Evolutionary conservation across 2,113 vertebrate species (phyloP).

Genomic region (Spilogale gracilis): DNA sequence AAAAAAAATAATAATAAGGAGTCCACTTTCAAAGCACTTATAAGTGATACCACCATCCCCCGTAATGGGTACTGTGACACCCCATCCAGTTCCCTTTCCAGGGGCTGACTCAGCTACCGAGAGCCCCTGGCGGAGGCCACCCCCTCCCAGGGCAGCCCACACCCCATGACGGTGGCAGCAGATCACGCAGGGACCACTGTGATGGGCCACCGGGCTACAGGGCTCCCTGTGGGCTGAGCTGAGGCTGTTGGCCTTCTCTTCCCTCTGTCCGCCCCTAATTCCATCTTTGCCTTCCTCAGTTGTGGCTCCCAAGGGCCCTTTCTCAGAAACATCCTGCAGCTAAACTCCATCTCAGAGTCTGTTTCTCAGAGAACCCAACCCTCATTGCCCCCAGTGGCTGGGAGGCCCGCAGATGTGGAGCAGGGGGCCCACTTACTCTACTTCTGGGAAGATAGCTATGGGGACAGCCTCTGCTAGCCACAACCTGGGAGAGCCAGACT

Average conservation of each 20-base stretch:
- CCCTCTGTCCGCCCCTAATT: neutral
- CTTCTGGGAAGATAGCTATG: neutral
- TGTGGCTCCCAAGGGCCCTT: neutral
- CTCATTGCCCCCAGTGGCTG: neutral
- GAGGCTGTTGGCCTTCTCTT: neutral
- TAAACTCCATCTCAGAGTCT: neutral
- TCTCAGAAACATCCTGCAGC: neutral
- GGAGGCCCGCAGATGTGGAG: neutral
- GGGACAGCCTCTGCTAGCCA: neutral
- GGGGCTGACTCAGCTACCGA: neutral
- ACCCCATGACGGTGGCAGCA: neutral
- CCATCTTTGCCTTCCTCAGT: neutral
- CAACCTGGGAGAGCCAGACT: neutral
- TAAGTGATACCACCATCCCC: neutral
- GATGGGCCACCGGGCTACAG: neutral
- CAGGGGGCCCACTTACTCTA: too few species aligned
- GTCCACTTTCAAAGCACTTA: neutral
- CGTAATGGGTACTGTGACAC: accelerated
- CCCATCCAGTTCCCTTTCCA: neutral
- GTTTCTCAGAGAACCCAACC: neutral
- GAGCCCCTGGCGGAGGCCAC: neutral
- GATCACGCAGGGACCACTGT: neutral
- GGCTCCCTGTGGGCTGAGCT: neutral
- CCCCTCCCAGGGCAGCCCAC: neutral
- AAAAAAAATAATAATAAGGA: neutral